A percentile compares a stretch with the other conserved stretches of the same genome.
phyloP scores from a whole-genome alignment of 2,888 invertebrate species.

The Pachycephus smyrnensis region DNA sequence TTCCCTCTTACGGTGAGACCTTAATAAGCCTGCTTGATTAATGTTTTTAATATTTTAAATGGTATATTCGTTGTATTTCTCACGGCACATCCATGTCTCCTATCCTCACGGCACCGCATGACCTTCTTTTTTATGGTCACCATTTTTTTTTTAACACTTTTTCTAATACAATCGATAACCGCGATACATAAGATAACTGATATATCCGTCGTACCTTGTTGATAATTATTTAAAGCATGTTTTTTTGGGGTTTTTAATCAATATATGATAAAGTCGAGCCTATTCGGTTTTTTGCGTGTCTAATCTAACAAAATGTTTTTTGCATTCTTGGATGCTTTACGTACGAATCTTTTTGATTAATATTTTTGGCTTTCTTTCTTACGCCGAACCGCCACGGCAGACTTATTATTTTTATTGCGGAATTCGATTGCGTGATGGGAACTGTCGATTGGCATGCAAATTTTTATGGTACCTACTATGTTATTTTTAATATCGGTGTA shows the following conservation, averaged over 20 bases:
- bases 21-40: constrained; percentile 15
- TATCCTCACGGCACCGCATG: constrained; percentile 64
- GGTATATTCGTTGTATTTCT: constrained; percentile 37
- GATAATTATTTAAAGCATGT: not conserved
- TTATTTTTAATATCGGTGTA: not conserved
- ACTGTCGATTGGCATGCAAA: not conserved
- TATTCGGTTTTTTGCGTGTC: not conserved
- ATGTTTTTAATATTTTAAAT: constrained; percentile 21
- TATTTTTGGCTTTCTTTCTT: not conserved
- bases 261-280: not conserved
- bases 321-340: not conserved
- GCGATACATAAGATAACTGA: not conserved
- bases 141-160: not conserved
- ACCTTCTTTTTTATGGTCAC: constrained; percentile 20
- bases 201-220: not conserved
- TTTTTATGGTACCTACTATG: not conserved
- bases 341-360: not conserved
- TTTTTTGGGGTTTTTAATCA: not conserved
- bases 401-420: not conserved
- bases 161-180: not conserved
- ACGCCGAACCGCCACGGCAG: not conserved
- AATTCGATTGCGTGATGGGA: not conserved
- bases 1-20: constrained; percentile 25
- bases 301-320: not conserved
- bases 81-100: constrained; percentile 66